Evolutionary conservation across 53 echinoderm and acorn worm genomes (phyloP).

Genomic region (Antedon mediterranea): DNA sequence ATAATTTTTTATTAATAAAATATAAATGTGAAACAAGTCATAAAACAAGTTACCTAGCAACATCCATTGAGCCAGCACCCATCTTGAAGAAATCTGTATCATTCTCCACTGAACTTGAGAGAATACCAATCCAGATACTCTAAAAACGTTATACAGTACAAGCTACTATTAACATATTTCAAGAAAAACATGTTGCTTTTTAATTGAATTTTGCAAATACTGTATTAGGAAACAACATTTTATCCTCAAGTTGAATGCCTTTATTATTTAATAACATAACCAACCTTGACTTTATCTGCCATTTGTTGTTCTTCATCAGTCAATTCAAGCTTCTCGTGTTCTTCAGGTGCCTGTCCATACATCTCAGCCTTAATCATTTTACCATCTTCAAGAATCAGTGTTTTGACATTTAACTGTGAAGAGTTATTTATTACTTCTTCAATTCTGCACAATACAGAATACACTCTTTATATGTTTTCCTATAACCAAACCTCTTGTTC

Average conservation of each 20-base stretch:
- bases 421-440: too few species aligned
- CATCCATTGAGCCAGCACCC: conserved; percentile 99
- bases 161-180: too few species aligned
- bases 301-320: conserved; percentile 63
- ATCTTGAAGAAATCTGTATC: conserved; percentile 98
- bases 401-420: conserved; percentile 76
- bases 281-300: conserved; percentile 65
- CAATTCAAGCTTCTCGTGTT: conserved; percentile 61
- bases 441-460: too few species aligned
- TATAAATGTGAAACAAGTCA: too few species aligned
- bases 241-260: too few species aligned
- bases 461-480: too few species aligned
- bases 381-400: conserved; percentile 77
- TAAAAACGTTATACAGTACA: conserved; percentile 2
- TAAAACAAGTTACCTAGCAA: conserved; percentile 56
- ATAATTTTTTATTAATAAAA: too few species aligned
- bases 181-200: too few species aligned
- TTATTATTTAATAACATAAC: conserved; percentile 5
- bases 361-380: conserved; percentile 76
- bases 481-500: too few species aligned
- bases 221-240: too few species aligned
- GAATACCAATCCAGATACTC: conserved; percentile 76
- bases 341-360: conserved; percentile 59
- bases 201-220: too few species aligned
- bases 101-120: conserved; percentile 32